phyloP scores from a whole-genome alignment of 2,113 vertebrate genomes.

The Corythoichthys intestinalis region DNA sequence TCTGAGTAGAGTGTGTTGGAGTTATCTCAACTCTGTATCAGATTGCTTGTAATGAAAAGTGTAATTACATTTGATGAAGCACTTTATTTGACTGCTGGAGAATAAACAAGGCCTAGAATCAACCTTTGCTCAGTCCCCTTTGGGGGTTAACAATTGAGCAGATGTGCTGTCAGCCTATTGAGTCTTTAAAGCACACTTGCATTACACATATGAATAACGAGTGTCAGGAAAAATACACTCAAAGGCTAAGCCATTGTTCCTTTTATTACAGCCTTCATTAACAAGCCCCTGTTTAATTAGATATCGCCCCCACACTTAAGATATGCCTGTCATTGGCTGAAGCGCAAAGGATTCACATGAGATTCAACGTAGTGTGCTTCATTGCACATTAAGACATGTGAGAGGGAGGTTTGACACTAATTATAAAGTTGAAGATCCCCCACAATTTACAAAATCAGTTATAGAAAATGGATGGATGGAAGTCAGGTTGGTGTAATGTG shows the following conservation, averaged over 20 bases:
- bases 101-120: conserved; percentile 39
- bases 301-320: conserved; percentile 60
- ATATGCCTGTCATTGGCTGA: conserved; percentile 45
- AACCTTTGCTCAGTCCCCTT: conserved; percentile 15
- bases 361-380: conserved; percentile 26
- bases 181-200: conserved; percentile 31
- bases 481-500: background rate
- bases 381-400: conserved; percentile 29
- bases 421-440: background rate
- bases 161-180: conserved; percentile 41
- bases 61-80: conserved; percentile 47
- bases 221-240: conserved; percentile 43
- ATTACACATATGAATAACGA: conserved; percentile 68
- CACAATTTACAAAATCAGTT: background rate
- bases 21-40: background rate
- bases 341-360: conserved; percentile 50
- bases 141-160: conserved; percentile 54
- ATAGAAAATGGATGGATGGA: background rate
- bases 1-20: background rate
- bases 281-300: conserved; percentile 70
- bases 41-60: conserved; percentile 47
- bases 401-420: conserved; percentile 18
- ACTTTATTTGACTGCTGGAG: conserved; percentile 30
- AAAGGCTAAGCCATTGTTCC: conserved; percentile 30
- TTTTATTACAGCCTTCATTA: conserved; percentile 65